Base-by-base conservation (phyloP, 2,113 vertebrate species). In the Psilopsiagon aurifrons region DNA sequence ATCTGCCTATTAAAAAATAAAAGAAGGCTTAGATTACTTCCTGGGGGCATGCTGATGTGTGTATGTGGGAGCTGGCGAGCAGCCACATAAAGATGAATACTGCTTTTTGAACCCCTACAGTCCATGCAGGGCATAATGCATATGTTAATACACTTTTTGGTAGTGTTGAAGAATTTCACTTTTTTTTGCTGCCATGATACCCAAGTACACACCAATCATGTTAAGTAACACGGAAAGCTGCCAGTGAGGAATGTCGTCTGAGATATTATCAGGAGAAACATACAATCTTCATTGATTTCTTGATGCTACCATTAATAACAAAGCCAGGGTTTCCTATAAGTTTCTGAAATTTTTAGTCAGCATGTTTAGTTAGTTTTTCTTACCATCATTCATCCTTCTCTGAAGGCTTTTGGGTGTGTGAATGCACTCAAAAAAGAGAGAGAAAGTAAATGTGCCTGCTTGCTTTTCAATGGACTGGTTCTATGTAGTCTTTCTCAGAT, bases 221-320 rank as follows among this genome's bases (percentile, higher is more conserved):
- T 83, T 69, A 80, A 95, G 86, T 37, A 87, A 87, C 63, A 46
- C 16, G 1, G 81, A 76, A 92, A 87, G 37, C 70, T 94, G 67
- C 75, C 84, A 77, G 70, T 13, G 41, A 92, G 71, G 59, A 83
- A 43, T 80, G 87, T 91, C 51, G 68, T n/a, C 78, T 19, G 23
- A 85, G 59, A 70, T 80, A 90, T 94, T 92, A 88, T 52, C 11
- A 24, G 59, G 46, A 93, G 78, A 96, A 90, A 88, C 90, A 70
- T 80, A 82, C 82, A 88, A 59, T 93, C 91, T 79, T 62, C 90
- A 95, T 91, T 90, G 92, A 96, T 96, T 97, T 91, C 79, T 95
- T 93, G 90, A 93, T 63, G 83, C 37, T 70, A 33, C 44, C 87
- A 81, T 90, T 94, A 85, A 85, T 95, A 95, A 96, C 59, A 88